These are phyloP conservation scores for Strigamia maritima DNA, from an alignment of 2,888 invertebrate species.

Conservation along the genomic window DNA sequence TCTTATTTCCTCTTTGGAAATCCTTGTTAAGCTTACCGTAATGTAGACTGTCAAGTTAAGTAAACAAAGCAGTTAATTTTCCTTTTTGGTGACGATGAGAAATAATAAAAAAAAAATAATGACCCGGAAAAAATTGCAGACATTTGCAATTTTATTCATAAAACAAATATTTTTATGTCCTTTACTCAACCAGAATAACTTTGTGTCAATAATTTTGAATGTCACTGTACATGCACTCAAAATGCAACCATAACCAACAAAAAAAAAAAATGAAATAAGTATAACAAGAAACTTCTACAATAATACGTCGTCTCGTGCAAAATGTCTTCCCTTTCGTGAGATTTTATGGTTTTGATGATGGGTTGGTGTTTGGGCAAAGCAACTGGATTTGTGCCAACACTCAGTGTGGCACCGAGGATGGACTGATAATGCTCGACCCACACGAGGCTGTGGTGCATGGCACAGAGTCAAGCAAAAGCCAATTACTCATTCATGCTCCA, in stretches of 20 bases:
- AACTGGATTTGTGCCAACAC: constrained; percentile 32
- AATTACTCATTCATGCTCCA: constrained; percentile 34
- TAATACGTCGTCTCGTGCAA: constrained; percentile 5
- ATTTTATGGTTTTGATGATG: constrained; percentile 32
- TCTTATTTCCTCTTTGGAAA: too few relatives aligned
- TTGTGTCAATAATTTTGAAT: neutral
- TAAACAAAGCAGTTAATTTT: too few relatives aligned
- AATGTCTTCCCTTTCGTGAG: constrained; percentile 21
- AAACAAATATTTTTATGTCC: neutral
- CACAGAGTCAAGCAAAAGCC: constrained; percentile 29
- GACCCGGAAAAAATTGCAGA: too few relatives aligned
- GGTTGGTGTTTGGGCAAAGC: constrained; percentile 18
- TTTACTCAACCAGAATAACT: neutral
- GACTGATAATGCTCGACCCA: constrained; percentile 34
- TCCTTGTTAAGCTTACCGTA: too few relatives aligned
- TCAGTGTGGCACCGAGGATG: constrained; percentile 27
- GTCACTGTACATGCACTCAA: neutral
- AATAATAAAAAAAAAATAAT: too few relatives aligned
- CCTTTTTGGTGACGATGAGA: too few relatives aligned
- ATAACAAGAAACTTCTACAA: neutral
- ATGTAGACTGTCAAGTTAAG: too few relatives aligned
- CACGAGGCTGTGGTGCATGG: constrained; percentile 31
- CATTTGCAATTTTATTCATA: neutral
- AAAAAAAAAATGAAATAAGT: neutral
- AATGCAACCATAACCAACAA: neutral